Evolutionary conservation across 2,888 invertebrate genomes (phyloP), one percentile per base, ranked within the genome.

Genomic region (Gastrophysa polygoni): DNA sequence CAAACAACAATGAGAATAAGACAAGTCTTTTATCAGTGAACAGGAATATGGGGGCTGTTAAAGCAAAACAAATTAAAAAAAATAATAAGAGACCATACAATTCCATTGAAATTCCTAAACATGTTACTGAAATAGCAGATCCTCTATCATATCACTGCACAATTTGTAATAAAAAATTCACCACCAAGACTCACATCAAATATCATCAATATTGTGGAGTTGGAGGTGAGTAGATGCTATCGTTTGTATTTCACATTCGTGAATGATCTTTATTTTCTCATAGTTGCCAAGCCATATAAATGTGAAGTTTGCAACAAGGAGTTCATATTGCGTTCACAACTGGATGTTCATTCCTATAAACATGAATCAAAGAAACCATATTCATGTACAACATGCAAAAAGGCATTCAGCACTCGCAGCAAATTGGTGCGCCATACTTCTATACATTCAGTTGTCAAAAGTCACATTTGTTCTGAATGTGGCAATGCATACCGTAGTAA

Each of bases 251-350:
- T 62, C 8, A 28, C 18, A 18, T 49, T 57, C n/a, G 7, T 57
- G 43, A 24, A 29, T 48, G 7, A 24, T 6, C 6, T 57, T 6
- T 54, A 16, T 50, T 76, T 78, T 58, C 55, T n/a, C n/a, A n/a
- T n/a, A 80, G 80, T 72, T n/a, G 67, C 81, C 17, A 84, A 82
- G 68, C 85, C 86, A 1, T 83, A 82, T 64, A 79, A 80, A 64
- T 87, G 86, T 73, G 78, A 79, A 3, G 70, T 80, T 16, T 87
- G 87, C 66, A 79, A 79, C 10, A 83, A 89, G 85, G 85, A 85
- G 54, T 93, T 92, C 77, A 86, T 88, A 1, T 86, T 88, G 4
- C 86, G 87, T 58, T 88, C 90, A 0, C 92, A 93, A 77, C 87
- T 87, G 68, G 88, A 90, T 73, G 89, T 91, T 68, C 93, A 93